Evolutionary conservation across 1,140 invertebrate genomes (phyloP), one percentile per base, ranked within the genome.

Genomic region (Popillia japonica): DNA sequence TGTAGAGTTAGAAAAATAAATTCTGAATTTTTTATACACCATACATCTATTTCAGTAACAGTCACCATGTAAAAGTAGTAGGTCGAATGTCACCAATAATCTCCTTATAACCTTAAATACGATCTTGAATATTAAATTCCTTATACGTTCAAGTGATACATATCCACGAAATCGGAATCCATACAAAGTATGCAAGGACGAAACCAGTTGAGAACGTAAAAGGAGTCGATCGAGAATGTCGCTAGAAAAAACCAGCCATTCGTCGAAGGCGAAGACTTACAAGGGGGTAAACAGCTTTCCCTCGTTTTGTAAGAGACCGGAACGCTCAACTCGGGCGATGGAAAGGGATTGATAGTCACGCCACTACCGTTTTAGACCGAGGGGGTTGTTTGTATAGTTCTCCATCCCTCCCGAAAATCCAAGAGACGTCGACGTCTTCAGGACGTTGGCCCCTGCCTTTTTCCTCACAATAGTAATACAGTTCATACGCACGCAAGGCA

Each of bases 391-490:
- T 68, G 61, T 34, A 34, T 7, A 14, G 48, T 55, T n/a, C 48
- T n/a, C 48, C 48, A n/a, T 17, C 48, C 44, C 17, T n/a, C 48
- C 27, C 27, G 27, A 34, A 34, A 17, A 55, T 27, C 20, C 61
- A 6, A 68, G 61, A 17, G 61, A 27, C 61, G 27, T 22, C 22
- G 61, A 34, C 61, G 61, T 68, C 61, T 6, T 68, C 61, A 68
- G 61, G 61, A 68, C 61, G 22, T 68, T 68, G 61, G 48, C 48
- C 61, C 61, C 61, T 23, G 22, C 22, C 61, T 68, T 68, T 68
- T 22, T 10, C 61, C 17, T 68, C 20, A 20, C 17, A 55, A 55
- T n/a, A n/a, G 14, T 55, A 55, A n/a, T 55, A 55, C 48, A 7
- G 17, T 17, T 17, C 14, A 55, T 55, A 17, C 48, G 48, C 61